Evolutionary conservation across 2,797 vertebrate genomes (phyloP).

Genomic region (Betta splendens): DNA sequence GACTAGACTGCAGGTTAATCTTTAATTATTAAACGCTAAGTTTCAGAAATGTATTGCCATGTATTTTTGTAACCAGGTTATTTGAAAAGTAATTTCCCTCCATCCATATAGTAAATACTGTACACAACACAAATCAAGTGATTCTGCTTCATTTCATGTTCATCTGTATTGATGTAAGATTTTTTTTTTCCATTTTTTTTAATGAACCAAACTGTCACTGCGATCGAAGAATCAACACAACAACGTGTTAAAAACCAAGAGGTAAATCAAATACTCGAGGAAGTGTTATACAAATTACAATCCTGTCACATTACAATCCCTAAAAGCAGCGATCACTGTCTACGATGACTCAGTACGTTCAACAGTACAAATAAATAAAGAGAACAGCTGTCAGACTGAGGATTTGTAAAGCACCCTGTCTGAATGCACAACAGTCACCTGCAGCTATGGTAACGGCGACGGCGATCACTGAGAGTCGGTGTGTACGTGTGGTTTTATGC

Average conservation of each 20-base stretch:
- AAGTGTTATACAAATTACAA: conserved; percentile 66
- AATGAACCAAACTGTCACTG: conserved; percentile 54
- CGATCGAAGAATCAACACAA: conserved; percentile 45
- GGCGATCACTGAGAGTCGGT: conserved; percentile 61
- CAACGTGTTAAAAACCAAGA: conserved; percentile 48
- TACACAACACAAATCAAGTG: conserved; percentile 25
- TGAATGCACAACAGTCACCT: conserved; percentile 42
- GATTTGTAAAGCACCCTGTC: conserved; percentile 51
- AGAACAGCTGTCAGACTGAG: conserved; percentile 57
- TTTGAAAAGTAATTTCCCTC: too few species aligned
- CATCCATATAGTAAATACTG: too few species aligned
- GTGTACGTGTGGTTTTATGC: conserved; percentile 52
- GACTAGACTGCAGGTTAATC: background rate
- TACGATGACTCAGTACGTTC: conserved; percentile 51
- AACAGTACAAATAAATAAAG: conserved; percentile 63
- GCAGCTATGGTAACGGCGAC: conserved; percentile 56
- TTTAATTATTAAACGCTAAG: too few species aligned
- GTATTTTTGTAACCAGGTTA: background rate
- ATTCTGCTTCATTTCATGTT: conserved; percentile 25
- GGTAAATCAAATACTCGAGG: conserved; percentile 23
- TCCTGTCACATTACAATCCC: conserved; percentile 69
- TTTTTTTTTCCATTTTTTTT: conserved; percentile 11
- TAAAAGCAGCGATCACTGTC: conserved; percentile 61
- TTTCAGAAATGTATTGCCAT: too few species aligned
- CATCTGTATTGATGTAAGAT: conserved; percentile 53